Evolutionary conservation across 1,140 invertebrate species (phyloP).

Genomic region (Nasonia longicornis): DNA sequence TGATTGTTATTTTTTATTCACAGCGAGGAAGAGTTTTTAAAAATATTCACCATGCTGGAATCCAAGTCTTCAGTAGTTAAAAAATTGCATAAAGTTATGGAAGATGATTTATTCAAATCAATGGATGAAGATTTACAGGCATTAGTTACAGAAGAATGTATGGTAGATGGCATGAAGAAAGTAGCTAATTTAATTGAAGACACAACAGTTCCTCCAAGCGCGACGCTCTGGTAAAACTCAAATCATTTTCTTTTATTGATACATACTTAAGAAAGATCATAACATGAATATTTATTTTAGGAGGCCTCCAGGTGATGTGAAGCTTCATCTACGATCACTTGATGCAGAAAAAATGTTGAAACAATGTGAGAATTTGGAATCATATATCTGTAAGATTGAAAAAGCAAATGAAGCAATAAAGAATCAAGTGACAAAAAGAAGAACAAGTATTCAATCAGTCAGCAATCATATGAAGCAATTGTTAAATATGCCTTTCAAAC

Average conservation of each 20-base stretch:
- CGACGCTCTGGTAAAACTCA: constrained; percentile 52
- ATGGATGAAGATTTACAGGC: constrained; percentile 52
- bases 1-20: constrained; percentile 36
- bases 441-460: constrained; percentile 42
- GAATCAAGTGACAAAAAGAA: constrained; percentile 46
- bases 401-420: constrained; percentile 54
- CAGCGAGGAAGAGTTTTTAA: constrained; percentile 53
- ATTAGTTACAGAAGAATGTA: constrained; percentile 49
- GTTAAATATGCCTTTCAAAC: constrained; percentile 39
- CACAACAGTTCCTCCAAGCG: constrained; percentile 22
- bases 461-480: constrained; percentile 34
- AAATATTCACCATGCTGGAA: constrained; percentile 53
- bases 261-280: neutral
- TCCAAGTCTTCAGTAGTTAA: constrained; percentile 35
- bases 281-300: constrained; percentile 48
- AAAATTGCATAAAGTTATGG: constrained; percentile 53
- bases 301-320: constrained; percentile 61
- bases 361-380: constrained; percentile 49
- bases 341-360: constrained; percentile 53
- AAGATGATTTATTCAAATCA: constrained; percentile 48
- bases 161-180: constrained; percentile 51
- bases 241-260: constrained; percentile 16
- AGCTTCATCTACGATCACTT: constrained; percentile 54
- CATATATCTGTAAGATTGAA: constrained; percentile 49
- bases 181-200: constrained; percentile 48